Evolutionary conservation across 2,797 vertebrate genomes (phyloP).

Genomic region (Schizothorax lantsangensis): DNA sequence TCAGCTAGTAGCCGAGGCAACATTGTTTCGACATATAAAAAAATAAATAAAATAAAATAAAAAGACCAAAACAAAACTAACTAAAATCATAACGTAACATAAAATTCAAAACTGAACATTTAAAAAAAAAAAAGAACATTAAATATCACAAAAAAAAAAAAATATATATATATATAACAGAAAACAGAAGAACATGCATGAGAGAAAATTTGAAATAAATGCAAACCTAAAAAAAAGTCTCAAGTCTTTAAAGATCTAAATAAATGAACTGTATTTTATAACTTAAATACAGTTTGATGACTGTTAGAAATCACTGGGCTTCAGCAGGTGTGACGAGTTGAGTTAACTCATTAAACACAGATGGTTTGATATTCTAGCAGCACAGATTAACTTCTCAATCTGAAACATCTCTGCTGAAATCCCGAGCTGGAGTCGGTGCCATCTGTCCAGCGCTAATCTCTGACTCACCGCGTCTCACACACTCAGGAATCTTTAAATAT

Average conservation of each 20-base stretch:
- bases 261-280: neutral
- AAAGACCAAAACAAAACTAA: neutral
- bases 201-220: neutral
- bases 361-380: slow-evolving; percentile 33
- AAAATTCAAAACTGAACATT: neutral
- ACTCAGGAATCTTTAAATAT: slow-evolving; percentile 68
- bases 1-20: neutral
- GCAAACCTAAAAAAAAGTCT: neutral
- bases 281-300: neutral
- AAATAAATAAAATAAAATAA: neutral
- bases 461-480: neutral
- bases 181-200: neutral
- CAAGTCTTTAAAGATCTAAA: neutral
- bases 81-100: neutral
- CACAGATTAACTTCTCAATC: slow-evolving; percentile 28
- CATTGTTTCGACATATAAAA: neutral
- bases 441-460: slow-evolving; percentile 20
- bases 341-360: slow-evolving; percentile 33
- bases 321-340: slow-evolving; percentile 1
- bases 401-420: neutral
- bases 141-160: too few relatives aligned
- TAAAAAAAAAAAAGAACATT: too few relatives aligned
- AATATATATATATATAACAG: neutral
- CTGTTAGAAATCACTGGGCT: neutral
- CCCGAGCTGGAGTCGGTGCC: neutral